Conservation (phyloP, 1,140 invertebrate genomes). For the Dendrolimus kikuchii region DNA sequence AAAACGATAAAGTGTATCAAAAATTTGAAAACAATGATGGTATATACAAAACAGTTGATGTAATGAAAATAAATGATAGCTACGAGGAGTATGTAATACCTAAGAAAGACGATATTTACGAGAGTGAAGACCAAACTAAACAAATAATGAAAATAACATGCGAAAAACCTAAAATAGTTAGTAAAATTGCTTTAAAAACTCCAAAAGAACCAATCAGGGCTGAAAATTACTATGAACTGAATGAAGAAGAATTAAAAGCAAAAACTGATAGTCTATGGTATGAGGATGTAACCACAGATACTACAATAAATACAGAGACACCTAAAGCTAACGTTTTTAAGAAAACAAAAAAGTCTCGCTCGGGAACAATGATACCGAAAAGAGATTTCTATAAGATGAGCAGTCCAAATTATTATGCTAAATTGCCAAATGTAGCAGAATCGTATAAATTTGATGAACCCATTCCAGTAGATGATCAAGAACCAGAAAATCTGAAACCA, state of each 20-base stretch:
- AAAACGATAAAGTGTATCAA: too few relatives aligned
- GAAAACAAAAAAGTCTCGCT: constrained; percentile 7
- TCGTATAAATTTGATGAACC: constrained; percentile 51
- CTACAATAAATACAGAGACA: constrained; percentile 1
- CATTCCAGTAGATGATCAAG: constrained; percentile 42
- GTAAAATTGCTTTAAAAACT: not conserved
- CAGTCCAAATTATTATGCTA: constrained; percentile 39
- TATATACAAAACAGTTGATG: constrained; percentile 11
- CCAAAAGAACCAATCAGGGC: constrained; percentile 1
- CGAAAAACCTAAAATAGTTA: constrained; percentile 1
- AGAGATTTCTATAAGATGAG: constrained; percentile 29
- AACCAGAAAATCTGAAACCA: constrained; percentile 30
- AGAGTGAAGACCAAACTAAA: constrained; percentile 1
- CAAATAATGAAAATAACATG: constrained; percentile 4
- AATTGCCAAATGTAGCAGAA: constrained; percentile 35
- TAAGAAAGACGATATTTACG: constrained; percentile 19
- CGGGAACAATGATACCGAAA: constrained; percentile 33
- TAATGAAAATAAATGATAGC: constrained; percentile 33
- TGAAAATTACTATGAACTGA: constrained; percentile 3
- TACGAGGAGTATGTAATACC: constrained; percentile 45
- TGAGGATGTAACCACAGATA: constrained; percentile 10
- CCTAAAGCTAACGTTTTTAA: not conserved
- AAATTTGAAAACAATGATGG: too few relatives aligned
- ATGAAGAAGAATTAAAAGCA: constrained; percentile 23
- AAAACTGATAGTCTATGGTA: constrained; percentile 24